Percentiles rank a stretch among this genome's conserved stretches.
Conservation (phyloP, 2,113 vertebrate genomes). For the Neolamprologus tretocephalus region DNA sequence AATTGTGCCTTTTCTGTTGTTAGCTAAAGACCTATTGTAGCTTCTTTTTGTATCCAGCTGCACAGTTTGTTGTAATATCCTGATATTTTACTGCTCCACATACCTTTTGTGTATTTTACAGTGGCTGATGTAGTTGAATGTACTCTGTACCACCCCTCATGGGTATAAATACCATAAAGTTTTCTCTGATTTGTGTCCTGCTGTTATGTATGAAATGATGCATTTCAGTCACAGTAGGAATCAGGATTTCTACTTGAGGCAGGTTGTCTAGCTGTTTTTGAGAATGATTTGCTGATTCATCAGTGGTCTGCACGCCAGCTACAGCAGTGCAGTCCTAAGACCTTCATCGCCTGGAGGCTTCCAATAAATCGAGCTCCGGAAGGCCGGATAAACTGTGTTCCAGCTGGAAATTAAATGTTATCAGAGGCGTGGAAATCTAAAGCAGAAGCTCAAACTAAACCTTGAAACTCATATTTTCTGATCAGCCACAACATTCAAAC, state of each 20-base stretch:
- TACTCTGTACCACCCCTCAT: slow-evolving; percentile 3
- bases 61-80: slow-evolving; percentile 1
- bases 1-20: neutral
- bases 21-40: neutral
- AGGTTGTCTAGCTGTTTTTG: neutral
- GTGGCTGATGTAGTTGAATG: neutral
- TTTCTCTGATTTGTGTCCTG: neutral
- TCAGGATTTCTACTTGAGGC: neutral
- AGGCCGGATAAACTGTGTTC: slow-evolving; percentile 36
- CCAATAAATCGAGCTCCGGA: slow-evolving; percentile 12
- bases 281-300: slow-evolving; percentile 2
- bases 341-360: neutral
- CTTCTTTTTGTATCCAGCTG: slow-evolving; percentile 7
- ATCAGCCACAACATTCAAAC: neutral
- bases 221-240: neutral
- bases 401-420: slow-evolving; percentile 42
- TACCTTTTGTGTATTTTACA: neutral
- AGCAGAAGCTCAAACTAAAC: slow-evolving; percentile 11
- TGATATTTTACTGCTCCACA: neutral
- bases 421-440: slow-evolving; percentile 32
- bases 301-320: neutral
- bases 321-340: neutral
- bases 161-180: neutral
- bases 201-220: neutral
- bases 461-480: neutral